Percentiles rank a stretch among this genome's conserved stretches.
phyloP scores from a whole-genome alignment of 2,797 vertebrate genomes.

The Lepidocolaptes lacrymiger region DNA sequence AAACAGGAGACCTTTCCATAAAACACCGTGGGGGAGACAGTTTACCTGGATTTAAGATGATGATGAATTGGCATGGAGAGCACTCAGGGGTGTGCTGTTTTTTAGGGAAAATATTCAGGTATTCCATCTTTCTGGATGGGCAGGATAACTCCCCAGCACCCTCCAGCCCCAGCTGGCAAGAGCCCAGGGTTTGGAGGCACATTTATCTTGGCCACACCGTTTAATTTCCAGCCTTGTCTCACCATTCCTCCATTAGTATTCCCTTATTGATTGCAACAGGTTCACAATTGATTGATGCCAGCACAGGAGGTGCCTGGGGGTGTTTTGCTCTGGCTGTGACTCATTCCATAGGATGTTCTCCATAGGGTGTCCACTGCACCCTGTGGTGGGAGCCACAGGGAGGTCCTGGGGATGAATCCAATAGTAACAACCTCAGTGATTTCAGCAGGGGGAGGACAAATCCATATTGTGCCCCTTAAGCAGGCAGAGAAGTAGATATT shows the following conservation, averaged over 20 bases:
- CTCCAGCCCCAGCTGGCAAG: background rate
- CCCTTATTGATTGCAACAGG: background rate
- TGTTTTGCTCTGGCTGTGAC: background rate
- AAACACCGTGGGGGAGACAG: background rate
- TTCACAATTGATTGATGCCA: background rate
- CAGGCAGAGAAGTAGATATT: background rate
- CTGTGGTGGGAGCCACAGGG: background rate
- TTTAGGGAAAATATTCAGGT: background rate
- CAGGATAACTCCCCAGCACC: background rate
- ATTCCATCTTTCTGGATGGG: background rate
- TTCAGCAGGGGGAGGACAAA: background rate
- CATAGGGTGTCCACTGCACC: background rate
- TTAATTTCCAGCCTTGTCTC: background rate
- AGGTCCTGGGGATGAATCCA: background rate
- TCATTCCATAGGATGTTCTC: background rate
- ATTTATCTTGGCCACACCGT: background rate
- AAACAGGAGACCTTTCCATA: background rate
- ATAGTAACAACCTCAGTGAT: fast-evolving
- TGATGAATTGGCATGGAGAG: background rate
- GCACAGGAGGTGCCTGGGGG: background rate
- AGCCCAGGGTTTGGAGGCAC: background rate
- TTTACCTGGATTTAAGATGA: background rate
- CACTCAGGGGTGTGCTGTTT: background rate
- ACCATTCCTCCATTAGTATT: background rate
- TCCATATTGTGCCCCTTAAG: background rate